A percentile compares a stretch with the other conserved stretches of the same genome.
Evolutionary conservation across 2,113 vertebrate species (phyloP).

Genomic region (pig (Sus scrofa)): DNA sequence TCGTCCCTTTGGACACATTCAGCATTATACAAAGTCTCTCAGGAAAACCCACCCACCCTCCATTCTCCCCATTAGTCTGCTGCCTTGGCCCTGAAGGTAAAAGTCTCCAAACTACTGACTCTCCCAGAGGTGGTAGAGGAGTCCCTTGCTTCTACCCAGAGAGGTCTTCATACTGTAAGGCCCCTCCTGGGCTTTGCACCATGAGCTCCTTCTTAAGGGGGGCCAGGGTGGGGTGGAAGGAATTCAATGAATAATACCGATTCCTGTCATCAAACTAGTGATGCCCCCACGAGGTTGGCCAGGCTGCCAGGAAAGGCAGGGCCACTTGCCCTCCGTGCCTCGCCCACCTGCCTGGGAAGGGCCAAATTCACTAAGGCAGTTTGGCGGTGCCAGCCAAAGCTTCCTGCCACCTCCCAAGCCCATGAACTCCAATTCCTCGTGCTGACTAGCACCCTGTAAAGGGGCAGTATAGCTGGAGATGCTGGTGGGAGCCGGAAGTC

Average conservation of each 20-base stretch:
- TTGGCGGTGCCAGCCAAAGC: constrained; percentile 10
- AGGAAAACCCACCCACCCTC: constrained; percentile 72
- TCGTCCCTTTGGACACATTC: constrained; percentile 85
- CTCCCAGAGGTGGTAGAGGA: constrained; percentile 42
- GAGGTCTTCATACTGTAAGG: constrained; percentile 34
- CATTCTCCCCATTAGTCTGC: constrained; percentile 53
- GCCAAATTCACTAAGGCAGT: constrained; percentile 67
- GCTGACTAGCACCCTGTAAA: background rate
- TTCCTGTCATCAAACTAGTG: constrained; percentile 15
- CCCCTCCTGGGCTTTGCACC: constrained; percentile 57
- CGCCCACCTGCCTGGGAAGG: background rate
- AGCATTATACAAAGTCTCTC: constrained; percentile 83
- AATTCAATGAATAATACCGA: constrained; percentile 43
- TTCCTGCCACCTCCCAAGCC: background rate
- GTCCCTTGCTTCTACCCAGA: constrained; percentile 38
- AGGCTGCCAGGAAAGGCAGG: constrained; percentile 40
- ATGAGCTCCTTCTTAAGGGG: constrained; percentile 48
- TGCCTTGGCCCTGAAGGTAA: constrained; percentile 68
- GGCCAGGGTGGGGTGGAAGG: background rate
- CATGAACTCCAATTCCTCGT: background rate
- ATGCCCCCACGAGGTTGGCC: constrained; percentile 22
- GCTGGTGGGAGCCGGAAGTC: background rate
- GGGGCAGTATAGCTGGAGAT: background rate
- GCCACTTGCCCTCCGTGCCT: background rate
- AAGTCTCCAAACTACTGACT: constrained; percentile 37